phyloP scores from a whole-genome alignment of 2,888 invertebrate species.

The Diplolepis rosae region DNA sequence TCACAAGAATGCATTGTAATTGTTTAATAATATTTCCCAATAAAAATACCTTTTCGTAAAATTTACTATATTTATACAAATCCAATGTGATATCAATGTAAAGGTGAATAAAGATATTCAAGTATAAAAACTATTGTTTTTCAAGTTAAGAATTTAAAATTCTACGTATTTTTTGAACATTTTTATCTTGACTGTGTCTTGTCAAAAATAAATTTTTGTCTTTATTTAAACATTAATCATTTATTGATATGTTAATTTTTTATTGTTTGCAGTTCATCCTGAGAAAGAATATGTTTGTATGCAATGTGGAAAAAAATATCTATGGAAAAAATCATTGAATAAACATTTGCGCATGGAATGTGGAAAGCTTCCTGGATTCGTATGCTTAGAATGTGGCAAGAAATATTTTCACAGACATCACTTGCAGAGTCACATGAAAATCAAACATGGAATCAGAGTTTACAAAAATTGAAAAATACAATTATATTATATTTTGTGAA shows the following conservation, averaged over 20 bases:
- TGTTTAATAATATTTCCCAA: too few relatives aligned
- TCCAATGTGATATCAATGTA: too few relatives aligned
- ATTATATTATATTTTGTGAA: neutral
- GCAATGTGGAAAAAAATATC: neutral
- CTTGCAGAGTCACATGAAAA: conserved; percentile 45
- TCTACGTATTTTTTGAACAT: too few relatives aligned
- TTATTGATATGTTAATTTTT: neutral
- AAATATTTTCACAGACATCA: conserved; percentile 81
- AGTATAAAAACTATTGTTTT: too few relatives aligned
- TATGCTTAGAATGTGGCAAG: conserved; percentile 82
- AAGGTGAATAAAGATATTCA: neutral
- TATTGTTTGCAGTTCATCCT: neutral
- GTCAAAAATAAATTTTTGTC: neutral
- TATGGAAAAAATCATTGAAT: conserved; percentile 30
- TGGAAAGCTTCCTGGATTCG: conserved; percentile 73
- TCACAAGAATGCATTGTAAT: neutral
- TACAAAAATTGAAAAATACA: too few relatives aligned
- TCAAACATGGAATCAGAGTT: neutral
- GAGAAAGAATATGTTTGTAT: neutral
- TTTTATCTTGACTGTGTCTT: neutral
- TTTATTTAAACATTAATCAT: neutral
- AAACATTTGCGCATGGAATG: conserved; percentile 59
- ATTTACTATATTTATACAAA: too few relatives aligned
- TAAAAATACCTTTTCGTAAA: too few relatives aligned
- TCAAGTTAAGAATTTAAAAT: too few relatives aligned